These are phyloP conservation scores for Drosophila tanythrix DNA, from an alignment of 2,888 invertebrate genomes.

Conservation along the genomic window DNA sequence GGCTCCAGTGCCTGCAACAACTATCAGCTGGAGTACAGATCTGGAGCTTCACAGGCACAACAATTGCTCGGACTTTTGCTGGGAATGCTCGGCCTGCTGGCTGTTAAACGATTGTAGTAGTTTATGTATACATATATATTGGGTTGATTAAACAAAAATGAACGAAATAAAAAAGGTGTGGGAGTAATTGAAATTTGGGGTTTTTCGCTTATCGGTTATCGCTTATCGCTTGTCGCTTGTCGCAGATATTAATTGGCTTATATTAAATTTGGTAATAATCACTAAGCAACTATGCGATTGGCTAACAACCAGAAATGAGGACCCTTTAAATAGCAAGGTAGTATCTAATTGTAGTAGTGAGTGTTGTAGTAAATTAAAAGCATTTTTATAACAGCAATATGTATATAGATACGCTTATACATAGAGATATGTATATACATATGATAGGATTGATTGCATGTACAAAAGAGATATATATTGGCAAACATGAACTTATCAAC, in stretches of 20 bases:
- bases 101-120: slow-evolving; percentile 33
- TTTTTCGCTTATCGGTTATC: slow-evolving; percentile 15
- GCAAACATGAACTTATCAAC: not conserved
- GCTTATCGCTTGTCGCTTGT: not conserved
- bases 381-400: not conserved
- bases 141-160: slow-evolving; percentile 16
- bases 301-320: not conserved
- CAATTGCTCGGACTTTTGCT: slow-evolving; percentile 37
- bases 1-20: slow-evolving; percentile 74
- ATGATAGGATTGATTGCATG: not conserved
- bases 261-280: not conserved
- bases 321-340: not conserved
- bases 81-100: slow-evolving; percentile 42
- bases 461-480: not conserved
- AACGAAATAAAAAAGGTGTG: slow-evolving; percentile 15
- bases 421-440: not conserved
- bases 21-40: slow-evolving; percentile 42
- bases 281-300: slow-evolving; percentile 13
- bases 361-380: not conserved
- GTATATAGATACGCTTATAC: not conserved
- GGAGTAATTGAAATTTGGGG: not conserved
- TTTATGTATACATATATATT: not conserved
- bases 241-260: not conserved
- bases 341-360: not conserved
- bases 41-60: slow-evolving; percentile 32